Evolutionary conservation across 2,113 vertebrate genomes (phyloP), one percentile per base, ranked within the genome.

Genomic region (Diphyllodes magnificus): DNA sequence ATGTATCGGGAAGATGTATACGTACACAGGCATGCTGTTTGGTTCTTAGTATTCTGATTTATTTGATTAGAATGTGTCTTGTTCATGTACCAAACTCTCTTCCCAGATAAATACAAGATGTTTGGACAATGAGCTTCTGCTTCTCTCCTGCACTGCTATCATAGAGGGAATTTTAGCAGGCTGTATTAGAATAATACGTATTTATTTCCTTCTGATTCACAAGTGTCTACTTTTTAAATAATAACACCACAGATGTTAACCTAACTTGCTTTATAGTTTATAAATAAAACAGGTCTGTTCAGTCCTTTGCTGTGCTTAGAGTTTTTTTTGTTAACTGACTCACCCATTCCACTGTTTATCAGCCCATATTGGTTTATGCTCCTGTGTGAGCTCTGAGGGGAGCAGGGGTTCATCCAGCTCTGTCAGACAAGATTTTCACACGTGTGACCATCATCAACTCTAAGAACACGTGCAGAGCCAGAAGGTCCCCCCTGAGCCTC

Each of bases 1-100:
- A 0, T 17, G 4, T 8, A 6, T 45, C 0, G 2, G 59, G 60
- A 65, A 80, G 50, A 17, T 17, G 8, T 9, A 3, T 42, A 53
- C 37, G 25, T 40, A 13, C 2, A 5, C 45, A 9, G 23, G 7
- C 20, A 19, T 15, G 9, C 13, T 4, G 31, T 44, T 78, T 23
- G 45, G 6, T 68, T 33, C 82, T 40, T 45, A 9, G 8, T 9
- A 11, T 50, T 37, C 39, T 5, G 31, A 13, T 86, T 64, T 72
- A 54, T 45, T 60, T 47, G 49, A 15, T 73, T n/a, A 81, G 39
- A 35, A 27, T 31, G 2, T 10, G 25, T 64, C 51, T 40, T 37
- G 31, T 42, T 73, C 54, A 8, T 23, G 18, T 31, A 44, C 42
- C n/a, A 28, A 1, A 2, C 17, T 80, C 24, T 66, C n/a, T 61